Evolutionary conservation across 2,113 vertebrate genomes (phyloP).

Genomic region (Isurus oxyrinchus): DNA sequence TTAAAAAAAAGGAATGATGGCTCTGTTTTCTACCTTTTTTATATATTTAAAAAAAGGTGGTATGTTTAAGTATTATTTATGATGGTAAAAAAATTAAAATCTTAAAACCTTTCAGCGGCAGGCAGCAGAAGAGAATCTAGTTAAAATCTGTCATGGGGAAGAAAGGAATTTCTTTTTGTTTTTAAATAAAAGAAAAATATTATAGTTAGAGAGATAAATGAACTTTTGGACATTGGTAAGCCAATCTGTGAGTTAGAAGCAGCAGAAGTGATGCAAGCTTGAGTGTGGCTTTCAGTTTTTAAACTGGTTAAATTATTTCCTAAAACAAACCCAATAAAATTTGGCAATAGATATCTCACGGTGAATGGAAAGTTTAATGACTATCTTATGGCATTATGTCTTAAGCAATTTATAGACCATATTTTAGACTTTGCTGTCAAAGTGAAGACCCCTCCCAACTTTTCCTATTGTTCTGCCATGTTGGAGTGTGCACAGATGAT

Average conservation of each 20-base stretch:
- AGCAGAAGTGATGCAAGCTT: neutral
- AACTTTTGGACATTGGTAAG: slow-evolving; percentile 24
- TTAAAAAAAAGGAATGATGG: slow-evolving; percentile 60
- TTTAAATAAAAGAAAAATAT: slow-evolving; percentile 23
- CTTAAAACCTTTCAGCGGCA: slow-evolving; percentile 17
- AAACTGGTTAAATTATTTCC: slow-evolving; percentile 33
- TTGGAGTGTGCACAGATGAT: slow-evolving; percentile 15
- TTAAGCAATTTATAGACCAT: slow-evolving; percentile 22
- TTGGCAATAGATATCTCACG: neutral
- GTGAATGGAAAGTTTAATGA: slow-evolving; percentile 17
- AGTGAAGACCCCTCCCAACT: slow-evolving; percentile 17
- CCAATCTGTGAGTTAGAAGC: slow-evolving; percentile 29
- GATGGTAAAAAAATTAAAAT: slow-evolving; percentile 16
- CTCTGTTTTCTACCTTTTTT: slow-evolving; percentile 49
- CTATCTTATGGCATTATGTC: slow-evolving; percentile 16
- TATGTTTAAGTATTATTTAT: slow-evolving; percentile 36
- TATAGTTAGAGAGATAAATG: slow-evolving; percentile 27
- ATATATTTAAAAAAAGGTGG: slow-evolving; percentile 47
- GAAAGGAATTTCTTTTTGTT: neutral
- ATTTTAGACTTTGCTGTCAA: slow-evolving; percentile 33
- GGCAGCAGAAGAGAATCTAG: neutral
- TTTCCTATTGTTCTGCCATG: slow-evolving; percentile 36
- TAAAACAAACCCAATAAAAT: neutral
- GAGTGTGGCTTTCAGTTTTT: slow-evolving; percentile 27
- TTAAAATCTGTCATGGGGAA: slow-evolving; percentile 25